A percentile compares a stretch with the other conserved stretches of the same genome.
These are phyloP conservation scores for Drosophila ezoana DNA, from an alignment of 2,888 invertebrate genomes.

Conservation along the genomic window DNA sequence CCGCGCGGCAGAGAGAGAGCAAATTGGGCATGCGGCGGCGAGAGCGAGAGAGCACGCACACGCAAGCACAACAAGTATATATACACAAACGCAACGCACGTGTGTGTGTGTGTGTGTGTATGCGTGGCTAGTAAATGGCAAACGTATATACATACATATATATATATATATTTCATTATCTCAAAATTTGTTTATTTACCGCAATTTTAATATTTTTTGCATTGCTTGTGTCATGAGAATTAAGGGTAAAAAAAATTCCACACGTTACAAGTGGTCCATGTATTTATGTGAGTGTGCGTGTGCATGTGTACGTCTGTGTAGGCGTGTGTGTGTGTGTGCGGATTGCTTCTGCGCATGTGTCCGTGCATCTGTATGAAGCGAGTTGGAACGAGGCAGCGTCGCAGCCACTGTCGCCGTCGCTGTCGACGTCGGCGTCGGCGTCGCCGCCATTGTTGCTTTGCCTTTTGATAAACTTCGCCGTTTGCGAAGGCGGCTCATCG, in stretches of 20 bases:
- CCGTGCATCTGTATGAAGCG: constrained; percentile 42
- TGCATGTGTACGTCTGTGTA: constrained; percentile 16
- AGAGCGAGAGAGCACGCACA: constrained; percentile 23
- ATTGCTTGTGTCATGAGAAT: constrained; percentile 38
- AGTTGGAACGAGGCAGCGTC: constrained; percentile 31
- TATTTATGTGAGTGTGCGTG: constrained; percentile 14
- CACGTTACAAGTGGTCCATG: constrained; percentile 47
- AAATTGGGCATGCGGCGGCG: constrained; percentile 5
- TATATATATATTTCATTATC: constrained; percentile 35
- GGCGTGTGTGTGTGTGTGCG: constrained; percentile 29
- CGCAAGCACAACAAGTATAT: constrained; percentile 16
- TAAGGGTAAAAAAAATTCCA: constrained; percentile 65
- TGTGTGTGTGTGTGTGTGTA: constrained; percentile 9
- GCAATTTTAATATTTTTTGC: constrained; percentile 74
- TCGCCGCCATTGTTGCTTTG: constrained; percentile 65
- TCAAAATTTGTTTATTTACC: constrained; percentile 73
- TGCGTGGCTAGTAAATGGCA: constrained; percentile 23
- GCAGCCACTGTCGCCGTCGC: constrained; percentile 33
- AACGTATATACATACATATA: constrained; percentile 25
- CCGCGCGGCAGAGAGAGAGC: constrained; percentile 11
- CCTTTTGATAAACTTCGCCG: constrained; percentile 82
- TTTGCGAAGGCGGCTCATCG: constrained; percentile 35
- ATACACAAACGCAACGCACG: constrained; percentile 14
- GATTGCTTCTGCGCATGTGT: constrained; percentile 60
- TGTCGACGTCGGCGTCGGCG: constrained; percentile 15